These are phyloP conservation scores for Euphydryas editha DNA, from an alignment of 2,888 invertebrate species.

Conservation along the genomic window DNA sequence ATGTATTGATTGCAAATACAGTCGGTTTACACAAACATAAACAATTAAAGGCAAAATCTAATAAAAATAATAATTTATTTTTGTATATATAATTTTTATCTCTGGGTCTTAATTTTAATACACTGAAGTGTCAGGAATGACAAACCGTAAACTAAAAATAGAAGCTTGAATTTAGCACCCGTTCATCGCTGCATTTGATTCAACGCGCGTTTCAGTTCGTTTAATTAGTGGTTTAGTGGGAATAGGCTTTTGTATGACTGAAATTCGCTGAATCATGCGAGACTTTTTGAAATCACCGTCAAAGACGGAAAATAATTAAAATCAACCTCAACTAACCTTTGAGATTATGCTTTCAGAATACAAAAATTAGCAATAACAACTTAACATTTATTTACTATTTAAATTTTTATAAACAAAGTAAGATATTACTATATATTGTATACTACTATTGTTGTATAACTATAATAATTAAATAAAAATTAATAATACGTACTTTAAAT, in stretches of 20 bases:
- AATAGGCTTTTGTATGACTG: constrained; percentile 17
- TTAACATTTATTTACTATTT: neutral
- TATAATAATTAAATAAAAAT: neutral
- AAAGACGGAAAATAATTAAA: constrained; percentile 37
- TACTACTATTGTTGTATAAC: neutral
- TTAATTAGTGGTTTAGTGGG: constrained; percentile 24
- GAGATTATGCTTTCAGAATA: neutral
- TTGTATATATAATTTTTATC: neutral
- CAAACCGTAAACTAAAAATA: constrained; percentile 29
- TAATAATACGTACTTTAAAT: too few species aligned
- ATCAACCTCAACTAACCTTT: neutral
- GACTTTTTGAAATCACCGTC: neutral
- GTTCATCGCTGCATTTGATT: constrained; percentile 22
- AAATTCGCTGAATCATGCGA: constrained; percentile 16
- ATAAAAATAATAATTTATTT: neutral
- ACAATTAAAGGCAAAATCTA: neutral
- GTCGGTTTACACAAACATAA: neutral
- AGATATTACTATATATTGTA: too few species aligned
- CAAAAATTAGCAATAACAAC: neutral
- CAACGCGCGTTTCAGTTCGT: constrained; percentile 27
- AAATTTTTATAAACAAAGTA: neutral
- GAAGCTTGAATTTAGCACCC: constrained; percentile 27
- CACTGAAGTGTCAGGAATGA: constrained; percentile 4
- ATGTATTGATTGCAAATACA: constrained; percentile 3
- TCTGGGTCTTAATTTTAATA: constrained; percentile 15